Percentiles rank a stretch among this genome's conserved stretches.
Conservation (phyloP, 1,140 invertebrate species). For the Diachasmimorpha longicaudata region DNA sequence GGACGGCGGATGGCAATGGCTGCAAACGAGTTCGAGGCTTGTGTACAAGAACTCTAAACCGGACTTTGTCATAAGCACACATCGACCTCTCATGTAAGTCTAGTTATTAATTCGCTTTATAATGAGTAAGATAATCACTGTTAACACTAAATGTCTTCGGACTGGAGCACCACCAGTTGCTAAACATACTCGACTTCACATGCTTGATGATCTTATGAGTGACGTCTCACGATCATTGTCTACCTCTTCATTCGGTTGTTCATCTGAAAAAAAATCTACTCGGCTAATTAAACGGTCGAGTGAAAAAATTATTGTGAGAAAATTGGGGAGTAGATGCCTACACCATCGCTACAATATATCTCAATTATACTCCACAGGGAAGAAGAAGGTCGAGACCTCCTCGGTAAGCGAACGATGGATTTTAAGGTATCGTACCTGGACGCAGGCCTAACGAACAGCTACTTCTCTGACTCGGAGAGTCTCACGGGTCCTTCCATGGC, state of each 20-base stretch:
- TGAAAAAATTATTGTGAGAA: no score
- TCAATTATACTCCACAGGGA: slow-evolving; percentile 72
- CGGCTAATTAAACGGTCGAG: no score
- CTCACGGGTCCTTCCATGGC: slow-evolving; percentile 69
- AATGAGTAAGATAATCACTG: not conserved
- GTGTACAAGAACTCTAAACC: slow-evolving; percentile 99
- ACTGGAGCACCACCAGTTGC: no score
- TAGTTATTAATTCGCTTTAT: not conserved
- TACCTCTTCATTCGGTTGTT: no score
- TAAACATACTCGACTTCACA: no score
- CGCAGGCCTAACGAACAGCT: slow-evolving; percentile 86
- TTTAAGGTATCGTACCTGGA: slow-evolving; percentile 98
- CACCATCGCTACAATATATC: no score
- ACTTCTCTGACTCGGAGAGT: slow-evolving; percentile 86
- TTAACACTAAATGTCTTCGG: no score
- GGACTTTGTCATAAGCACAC: slow-evolving; percentile 97
- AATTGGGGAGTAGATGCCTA: no score
- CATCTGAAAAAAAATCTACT: no score
- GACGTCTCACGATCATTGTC: no score
- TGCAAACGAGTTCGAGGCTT: slow-evolving; percentile 95
- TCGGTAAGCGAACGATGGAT: slow-evolving; percentile 97
- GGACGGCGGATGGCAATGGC: slow-evolving; percentile 95
- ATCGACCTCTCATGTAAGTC: slow-evolving; percentile 94
- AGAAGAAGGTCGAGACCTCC: slow-evolving; percentile 94
- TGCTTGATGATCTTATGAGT: no score